A percentile compares a stretch with the other conserved stretches of the same genome.
Conservation (phyloP, 2,797 vertebrate species). For the Poeciliopsis presidionis region DNA sequence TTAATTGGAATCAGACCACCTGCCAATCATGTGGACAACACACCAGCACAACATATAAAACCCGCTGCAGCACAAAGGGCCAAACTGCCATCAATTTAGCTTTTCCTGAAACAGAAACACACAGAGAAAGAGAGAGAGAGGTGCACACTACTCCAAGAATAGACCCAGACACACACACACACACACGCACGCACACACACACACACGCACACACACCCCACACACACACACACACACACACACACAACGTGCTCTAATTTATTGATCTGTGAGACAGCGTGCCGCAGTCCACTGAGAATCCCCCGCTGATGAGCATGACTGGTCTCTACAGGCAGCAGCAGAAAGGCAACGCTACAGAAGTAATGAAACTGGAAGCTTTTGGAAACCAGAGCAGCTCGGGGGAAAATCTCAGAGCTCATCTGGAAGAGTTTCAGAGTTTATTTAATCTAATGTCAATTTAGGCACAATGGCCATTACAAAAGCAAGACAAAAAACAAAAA, state of each 20-base stretch:
- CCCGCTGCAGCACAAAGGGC: constrained; percentile 47
- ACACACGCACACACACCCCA: background rate
- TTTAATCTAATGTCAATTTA: background rate
- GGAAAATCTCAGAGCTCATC: background rate
- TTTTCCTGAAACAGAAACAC: constrained; percentile 23
- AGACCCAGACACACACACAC: constrained; percentile 34
- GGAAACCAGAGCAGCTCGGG: constrained; percentile 1
- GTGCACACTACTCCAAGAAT: constrained; percentile 20
- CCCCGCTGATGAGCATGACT: constrained; percentile 57
- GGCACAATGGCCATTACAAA: background rate
- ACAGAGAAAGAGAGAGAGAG: constrained; percentile 14
- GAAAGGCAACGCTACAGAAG: constrained; percentile 36
- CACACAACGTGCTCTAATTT: constrained; percentile 31
- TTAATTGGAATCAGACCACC: constrained; percentile 70
- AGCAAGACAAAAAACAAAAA: background rate
- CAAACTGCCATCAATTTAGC: constrained; percentile 44
- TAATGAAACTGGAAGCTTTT: constrained; percentile 33
- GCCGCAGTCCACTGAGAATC: constrained; percentile 55
- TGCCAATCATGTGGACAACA: constrained; percentile 63
- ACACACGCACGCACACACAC: constrained; percentile 27
- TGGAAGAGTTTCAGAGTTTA: background rate
- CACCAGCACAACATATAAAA: constrained; percentile 28
- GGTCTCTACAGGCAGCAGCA: constrained; percentile 41
- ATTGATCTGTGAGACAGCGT: constrained; percentile 65
- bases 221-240: constrained; percentile 20